These are phyloP conservation scores for Drosophila antonietae DNA, from an alignment of 2,888 invertebrate genomes.

Conservation along the genomic window DNA sequence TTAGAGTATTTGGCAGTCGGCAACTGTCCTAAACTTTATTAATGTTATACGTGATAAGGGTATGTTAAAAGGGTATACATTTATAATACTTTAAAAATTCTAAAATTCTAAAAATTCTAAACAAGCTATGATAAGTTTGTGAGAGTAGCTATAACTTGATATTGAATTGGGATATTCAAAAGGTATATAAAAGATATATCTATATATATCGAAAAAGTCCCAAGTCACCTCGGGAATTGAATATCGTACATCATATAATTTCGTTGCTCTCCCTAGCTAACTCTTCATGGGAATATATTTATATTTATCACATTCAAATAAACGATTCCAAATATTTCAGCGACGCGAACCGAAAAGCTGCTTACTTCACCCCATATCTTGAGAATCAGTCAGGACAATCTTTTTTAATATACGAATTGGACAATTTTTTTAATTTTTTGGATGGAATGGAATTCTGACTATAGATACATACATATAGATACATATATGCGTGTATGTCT, in stretches of 20 bases:
- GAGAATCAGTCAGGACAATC: not conserved
- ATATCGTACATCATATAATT: too few species aligned
- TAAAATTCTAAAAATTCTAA: too few species aligned
- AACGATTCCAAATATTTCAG: not conserved
- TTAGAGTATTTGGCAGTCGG: too few species aligned
- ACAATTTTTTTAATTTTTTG: not conserved
- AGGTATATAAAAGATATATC: not conserved
- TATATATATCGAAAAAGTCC: too few species aligned
- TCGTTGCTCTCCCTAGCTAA: too few species aligned
- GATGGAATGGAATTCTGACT: not conserved
- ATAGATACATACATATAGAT: not conserved
- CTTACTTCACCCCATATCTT: not conserved
- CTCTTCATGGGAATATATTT: not conserved
- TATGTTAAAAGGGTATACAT: too few species aligned
- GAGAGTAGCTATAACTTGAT: not conserved
- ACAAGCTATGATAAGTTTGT: not conserved
- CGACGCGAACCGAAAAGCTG: not conserved
- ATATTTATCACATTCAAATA: not conserved
- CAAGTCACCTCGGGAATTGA: too few species aligned
- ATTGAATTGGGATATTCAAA: too few species aligned
- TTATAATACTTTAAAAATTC: too few species aligned
- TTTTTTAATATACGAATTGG: conserved; percentile 4
- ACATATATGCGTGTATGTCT: too few species aligned
- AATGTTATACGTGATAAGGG: too few species aligned
- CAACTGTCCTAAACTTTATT: too few species aligned